phyloP scores from a whole-genome alignment of 2,888 invertebrate species.

The Tetrapedia diversipes region DNA sequence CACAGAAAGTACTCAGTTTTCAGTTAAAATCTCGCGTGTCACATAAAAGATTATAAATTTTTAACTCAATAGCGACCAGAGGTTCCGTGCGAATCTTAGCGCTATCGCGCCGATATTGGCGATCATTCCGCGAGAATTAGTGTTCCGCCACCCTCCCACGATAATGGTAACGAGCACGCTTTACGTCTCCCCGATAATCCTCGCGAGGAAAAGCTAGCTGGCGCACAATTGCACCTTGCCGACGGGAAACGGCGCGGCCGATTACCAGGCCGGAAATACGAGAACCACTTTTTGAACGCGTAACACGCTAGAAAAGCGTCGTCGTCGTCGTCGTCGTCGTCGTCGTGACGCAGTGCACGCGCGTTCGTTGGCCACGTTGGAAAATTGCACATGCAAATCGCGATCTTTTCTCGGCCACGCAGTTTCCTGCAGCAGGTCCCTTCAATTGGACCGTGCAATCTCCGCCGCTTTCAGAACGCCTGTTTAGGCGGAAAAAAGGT shows the following conservation, averaged over 20 bases:
- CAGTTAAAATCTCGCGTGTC: too few species aligned
- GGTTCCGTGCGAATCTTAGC: neutral
- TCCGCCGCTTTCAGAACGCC: slow-evolving; percentile 4
- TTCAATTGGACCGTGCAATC: slow-evolving; percentile 40
- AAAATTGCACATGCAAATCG: slow-evolving; percentile 69
- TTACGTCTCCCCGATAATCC: slow-evolving; percentile 55
- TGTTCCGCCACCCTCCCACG: slow-evolving; percentile 66
- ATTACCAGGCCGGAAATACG: slow-evolving; percentile 62
- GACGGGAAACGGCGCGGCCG: slow-evolving; percentile 53
- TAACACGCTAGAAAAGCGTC: slow-evolving; percentile 18
- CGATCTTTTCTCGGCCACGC: slow-evolving; percentile 34
- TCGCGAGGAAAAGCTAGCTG: slow-evolving; percentile 58
- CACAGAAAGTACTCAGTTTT: too few species aligned
- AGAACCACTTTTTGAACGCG: slow-evolving; percentile 58
- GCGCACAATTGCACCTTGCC: slow-evolving; percentile 59
- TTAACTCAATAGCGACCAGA: too few species aligned
- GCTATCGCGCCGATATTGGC: slow-evolving; percentile 56
- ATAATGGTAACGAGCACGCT: slow-evolving; percentile 68
- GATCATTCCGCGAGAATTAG: slow-evolving; percentile 71
- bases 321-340: too few species aligned
- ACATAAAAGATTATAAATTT: too few species aligned
- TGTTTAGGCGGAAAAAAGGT: slow-evolving; percentile 22
- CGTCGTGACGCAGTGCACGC: slow-evolving; percentile 55
- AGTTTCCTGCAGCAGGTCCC: slow-evolving; percentile 15
- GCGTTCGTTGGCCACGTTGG: slow-evolving; percentile 54